Evolutionary conservation across 2,888 invertebrate genomes (phyloP).

Genomic region (Orthosia cruda): DNA sequence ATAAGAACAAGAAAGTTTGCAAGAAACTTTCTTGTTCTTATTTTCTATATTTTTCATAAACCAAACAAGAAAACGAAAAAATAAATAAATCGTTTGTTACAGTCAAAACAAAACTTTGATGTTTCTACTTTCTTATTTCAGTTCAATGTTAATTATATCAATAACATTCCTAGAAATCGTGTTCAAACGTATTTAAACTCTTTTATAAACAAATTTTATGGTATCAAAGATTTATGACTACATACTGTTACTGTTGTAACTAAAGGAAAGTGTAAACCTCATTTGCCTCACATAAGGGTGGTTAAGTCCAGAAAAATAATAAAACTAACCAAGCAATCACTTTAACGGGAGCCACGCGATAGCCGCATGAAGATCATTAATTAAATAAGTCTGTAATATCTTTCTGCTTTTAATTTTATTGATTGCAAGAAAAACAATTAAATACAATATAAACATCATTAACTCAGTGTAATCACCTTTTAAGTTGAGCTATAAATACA

Average conservation of each 20-base stretch:
- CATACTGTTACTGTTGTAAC: too few relatives aligned
- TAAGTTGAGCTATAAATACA: background rate
- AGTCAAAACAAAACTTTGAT: too few relatives aligned
- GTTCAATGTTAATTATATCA: too few relatives aligned
- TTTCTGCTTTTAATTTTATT: too few relatives aligned
- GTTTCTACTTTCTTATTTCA: too few relatives aligned
- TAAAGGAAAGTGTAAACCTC: too few relatives aligned
- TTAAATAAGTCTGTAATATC: too few relatives aligned
- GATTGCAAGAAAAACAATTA: too few relatives aligned
- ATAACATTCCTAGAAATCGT: background rate
- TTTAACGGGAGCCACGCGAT: background rate
- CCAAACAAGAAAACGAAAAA: background rate
- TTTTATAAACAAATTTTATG: background rate
- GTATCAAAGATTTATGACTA: too few relatives aligned
- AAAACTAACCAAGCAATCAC: background rate
- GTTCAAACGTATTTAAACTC: background rate
- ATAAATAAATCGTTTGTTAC: background rate
- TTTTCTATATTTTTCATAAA: background rate
- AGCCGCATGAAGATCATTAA: too few relatives aligned
- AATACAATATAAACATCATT: background rate
- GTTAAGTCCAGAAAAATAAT: background rate
- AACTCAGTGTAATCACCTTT: background rate
- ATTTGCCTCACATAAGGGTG: background rate
- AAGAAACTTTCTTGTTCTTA: conserved; percentile 20
- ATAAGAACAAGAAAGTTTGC: too few relatives aligned